Percentiles rank a stretch among this genome's conserved stretches.
Evolutionary conservation across 1,140 invertebrate species (phyloP).

Genomic region (Panagrolaimus sp.): DNA sequence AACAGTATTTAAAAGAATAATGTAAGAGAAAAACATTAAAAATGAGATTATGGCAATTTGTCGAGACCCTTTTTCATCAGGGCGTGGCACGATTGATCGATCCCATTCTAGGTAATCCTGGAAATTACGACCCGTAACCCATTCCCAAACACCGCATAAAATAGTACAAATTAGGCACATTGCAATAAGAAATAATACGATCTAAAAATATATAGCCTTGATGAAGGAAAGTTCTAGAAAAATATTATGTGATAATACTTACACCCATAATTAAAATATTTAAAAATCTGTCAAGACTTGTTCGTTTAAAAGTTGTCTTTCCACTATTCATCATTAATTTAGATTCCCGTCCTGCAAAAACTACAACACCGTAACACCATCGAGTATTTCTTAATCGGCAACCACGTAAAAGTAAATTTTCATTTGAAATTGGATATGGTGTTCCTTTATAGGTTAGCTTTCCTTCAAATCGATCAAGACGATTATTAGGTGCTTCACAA

Average conservation of each 20-base stretch:
- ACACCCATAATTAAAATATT: slow-evolving; percentile 97
- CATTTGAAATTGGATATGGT: slow-evolving; percentile 79
- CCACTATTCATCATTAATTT: slow-evolving; percentile 99
- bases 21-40: slow-evolving; percentile 97
- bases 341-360: slow-evolving; percentile 95
- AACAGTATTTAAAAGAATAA: slow-evolving; percentile 97
- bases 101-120: slow-evolving; percentile 91
- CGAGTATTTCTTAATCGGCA: slow-evolving; percentile 87
- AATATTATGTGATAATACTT: slow-evolving; percentile 60
- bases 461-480: slow-evolving; percentile 89
- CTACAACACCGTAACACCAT: slow-evolving; percentile 93
- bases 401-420: slow-evolving; percentile 83
- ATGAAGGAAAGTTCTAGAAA: too few relatives aligned
- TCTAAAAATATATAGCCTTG: slow-evolving; percentile 66
- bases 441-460: slow-evolving; percentile 62
- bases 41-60: slow-evolving; percentile 75
- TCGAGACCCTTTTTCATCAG: slow-evolving; percentile 67
- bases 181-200: slow-evolving; percentile 92
- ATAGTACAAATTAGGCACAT: slow-evolving; percentile 96
- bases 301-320: slow-evolving; percentile 96
- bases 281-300: slow-evolving; percentile 91
- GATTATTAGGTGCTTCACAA: slow-evolving; percentile 95
- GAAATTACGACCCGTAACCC: slow-evolving; percentile 69
- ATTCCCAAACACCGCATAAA: slow-evolving; percentile 90
- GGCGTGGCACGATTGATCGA: slow-evolving; percentile 72